Conservation (phyloP, 2,888 invertebrate genomes). For the Acronicta leporina region DNA sequence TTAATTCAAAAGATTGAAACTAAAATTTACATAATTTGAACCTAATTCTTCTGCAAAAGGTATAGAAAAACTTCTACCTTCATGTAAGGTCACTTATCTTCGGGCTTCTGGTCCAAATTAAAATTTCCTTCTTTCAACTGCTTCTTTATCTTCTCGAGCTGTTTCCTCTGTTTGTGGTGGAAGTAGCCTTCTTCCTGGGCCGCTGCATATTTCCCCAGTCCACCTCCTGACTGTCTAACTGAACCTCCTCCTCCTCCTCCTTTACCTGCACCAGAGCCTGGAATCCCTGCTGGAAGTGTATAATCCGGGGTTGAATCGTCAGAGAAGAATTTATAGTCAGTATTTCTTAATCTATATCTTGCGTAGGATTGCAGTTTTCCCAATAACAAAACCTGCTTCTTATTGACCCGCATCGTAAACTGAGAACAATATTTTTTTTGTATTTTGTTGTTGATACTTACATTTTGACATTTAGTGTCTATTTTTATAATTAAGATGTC, state of each 20-base stretch:
- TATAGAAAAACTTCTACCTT: conserved; percentile 1
- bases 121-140: conserved; percentile 55
- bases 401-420: background rate
- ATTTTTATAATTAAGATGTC: background rate
- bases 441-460: background rate
- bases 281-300: conserved; percentile 45
- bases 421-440: background rate
- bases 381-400: background rate
- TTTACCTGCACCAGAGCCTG: conserved; percentile 74
- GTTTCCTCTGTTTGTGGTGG: conserved; percentile 70
- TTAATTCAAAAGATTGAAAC: conserved; percentile 10
- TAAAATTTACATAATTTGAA: conserved; percentile 20
- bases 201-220: conserved; percentile 70
- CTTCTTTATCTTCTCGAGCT: conserved; percentile 70
- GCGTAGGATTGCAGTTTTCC: background rate
- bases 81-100: conserved; percentile 16
- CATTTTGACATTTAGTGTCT: background rate
- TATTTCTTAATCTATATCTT: background rate
- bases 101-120: conserved; percentile 21
- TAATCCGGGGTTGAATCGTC: conserved; percentile 21
- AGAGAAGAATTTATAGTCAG: conserved; percentile 2
- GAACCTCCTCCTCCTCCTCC: conserved; percentile 75
- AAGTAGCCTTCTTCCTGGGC: conserved; percentile 80
- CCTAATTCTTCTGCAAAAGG: background rate
- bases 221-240: conserved; percentile 72